Base-by-base conservation (phyloP, 2,888 invertebrate species). In the Chymomyza procnemis region DNA sequence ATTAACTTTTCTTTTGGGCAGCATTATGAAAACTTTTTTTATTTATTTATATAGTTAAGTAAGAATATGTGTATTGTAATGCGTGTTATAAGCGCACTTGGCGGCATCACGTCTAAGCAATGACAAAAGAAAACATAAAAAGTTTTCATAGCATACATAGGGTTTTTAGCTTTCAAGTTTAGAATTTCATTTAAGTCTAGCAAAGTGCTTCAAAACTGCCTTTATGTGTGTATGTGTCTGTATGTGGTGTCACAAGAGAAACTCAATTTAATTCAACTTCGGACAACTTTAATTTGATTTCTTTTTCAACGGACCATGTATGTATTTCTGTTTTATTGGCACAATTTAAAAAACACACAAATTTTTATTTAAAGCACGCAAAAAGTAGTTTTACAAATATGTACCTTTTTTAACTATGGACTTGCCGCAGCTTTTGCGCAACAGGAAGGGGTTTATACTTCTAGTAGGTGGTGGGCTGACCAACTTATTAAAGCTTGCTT, bases 11-110 rank as follows among this genome's bases (percentile, higher is more conserved):
- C 12, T 41, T 41, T 41, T 41, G 34, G 34, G 12, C 34, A 41
- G 34, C 34, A 41, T 41, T 41, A 3, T 12, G 34, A 41, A 41
- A 41, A 12, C 12, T 41, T 66, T 60, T 64, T 21, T 8, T 26
- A 2, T n/a, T n/a, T 55, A 18, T 56, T 19, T 21, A 57, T 58
- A 30, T 57, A 56, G 56, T 62, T 69, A 61, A 41, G 12, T 41
- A 41, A 41, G 34, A 41, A 41, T 41, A 41, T 41, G 34, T 41
- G 34, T 41, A 41, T 41, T 41, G 34, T 3, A 85, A 83, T 80
- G 80, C 80, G 80, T 82, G 82, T 85, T 22, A 80, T 80, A 80
- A 80, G 80, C 80, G 80, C 80, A 80, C 83, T 85, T 85, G 64
- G 16, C 50, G 50, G 14, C 50, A 50, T 50, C 50, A 50, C 50